Base-by-base conservation (phyloP, 2,888 invertebrate species). In the Drosophila buzzatii region DNA sequence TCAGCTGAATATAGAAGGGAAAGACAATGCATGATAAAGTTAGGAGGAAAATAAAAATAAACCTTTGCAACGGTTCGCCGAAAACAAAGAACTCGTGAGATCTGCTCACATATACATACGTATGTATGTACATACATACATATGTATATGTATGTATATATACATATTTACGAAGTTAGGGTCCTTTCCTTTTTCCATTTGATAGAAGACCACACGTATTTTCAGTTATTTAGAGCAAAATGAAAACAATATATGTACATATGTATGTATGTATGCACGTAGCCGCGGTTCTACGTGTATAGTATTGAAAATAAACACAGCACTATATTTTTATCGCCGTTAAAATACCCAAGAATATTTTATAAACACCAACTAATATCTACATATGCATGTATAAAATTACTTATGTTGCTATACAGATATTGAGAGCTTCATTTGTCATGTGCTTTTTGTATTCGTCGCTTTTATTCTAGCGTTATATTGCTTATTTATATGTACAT, bases 241-340 rank as follows among this genome's bases (percentile, higher is more conserved):
- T 71, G 42, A 33, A 31, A 44, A 57, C 51, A 52, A 52, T 56
- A 16, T 27, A 8, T 16, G 23, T 7, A 23, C 23, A 23, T 23
- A 23, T 23, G 6, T 44, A 51, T 5, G 23, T 37, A 53, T 7
- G 1, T 37, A 53, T 20, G 3, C n/a, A 27, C n/a, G 12, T 27
- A 41, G 14, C 9, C 12, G 12, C 47, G 47, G 41, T 61, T 76
- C 20, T 53, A 57, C 44, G 56, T 60, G 52, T 67, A 44, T 41
- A 56, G 70, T 35, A 62, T 66, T 65, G 41, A 68, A 80, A 69
- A 71, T 67, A 59, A 58, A 71, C 76, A 79, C 59, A 52, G 52
- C 61, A 59, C 63, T 58, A 76, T 64, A 79, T 72, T 77, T 89
- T 85, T 89, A 89, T 87, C 87, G 61, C 68, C 56, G 60, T 68